Percentiles rank a stretch among this genome's conserved stretches.
These are phyloP conservation scores for Chaetogeoica ovagalla DNA, from an alignment of 2,888 invertebrate genomes.

Conservation along the genomic window DNA sequence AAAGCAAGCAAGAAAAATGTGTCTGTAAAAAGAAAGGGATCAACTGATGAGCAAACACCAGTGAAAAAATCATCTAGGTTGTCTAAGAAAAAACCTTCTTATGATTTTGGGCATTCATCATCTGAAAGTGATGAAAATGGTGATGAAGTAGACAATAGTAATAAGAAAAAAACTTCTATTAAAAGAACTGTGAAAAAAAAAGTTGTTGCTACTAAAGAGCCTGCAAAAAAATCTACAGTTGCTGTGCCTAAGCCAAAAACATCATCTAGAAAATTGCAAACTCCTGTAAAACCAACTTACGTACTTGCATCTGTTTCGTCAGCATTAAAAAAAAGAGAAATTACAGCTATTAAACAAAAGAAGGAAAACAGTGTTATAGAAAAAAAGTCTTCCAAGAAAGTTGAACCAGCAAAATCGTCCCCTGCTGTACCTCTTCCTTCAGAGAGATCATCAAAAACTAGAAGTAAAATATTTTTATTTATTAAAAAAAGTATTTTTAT, in stretches of 20 bases:
- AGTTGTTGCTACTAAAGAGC: constrained; percentile 26
- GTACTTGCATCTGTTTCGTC: constrained; percentile 54
- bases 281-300: constrained; percentile 44
- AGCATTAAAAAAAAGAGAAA: constrained; percentile 50
- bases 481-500: no score
- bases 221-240: constrained; percentile 52
- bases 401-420: constrained; percentile 53
- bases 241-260: constrained; percentile 53
- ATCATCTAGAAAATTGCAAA: constrained; percentile 51
- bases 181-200: constrained; percentile 45
- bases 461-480: constrained; percentile 55
- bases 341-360: constrained; percentile 51
- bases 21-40: constrained; percentile 25
- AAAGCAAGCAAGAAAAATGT: constrained; percentile 49
- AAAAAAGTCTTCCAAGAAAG: constrained; percentile 54
- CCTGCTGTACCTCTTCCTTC: constrained; percentile 46
- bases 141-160: constrained; percentile 35
- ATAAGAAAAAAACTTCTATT: constrained; percentile 54
- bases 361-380: constrained; percentile 46
- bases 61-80: constrained; percentile 52
- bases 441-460: constrained; percentile 55
- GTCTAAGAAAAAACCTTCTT: constrained; percentile 58
- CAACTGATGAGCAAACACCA: constrained; percentile 43
- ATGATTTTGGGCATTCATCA: constrained; percentile 39
- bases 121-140: constrained; percentile 52